These are phyloP conservation scores for Enteromius trimaculatus DNA, from an alignment of 2,797 vertebrate genomes.

Conservation along the genomic window DNA sequence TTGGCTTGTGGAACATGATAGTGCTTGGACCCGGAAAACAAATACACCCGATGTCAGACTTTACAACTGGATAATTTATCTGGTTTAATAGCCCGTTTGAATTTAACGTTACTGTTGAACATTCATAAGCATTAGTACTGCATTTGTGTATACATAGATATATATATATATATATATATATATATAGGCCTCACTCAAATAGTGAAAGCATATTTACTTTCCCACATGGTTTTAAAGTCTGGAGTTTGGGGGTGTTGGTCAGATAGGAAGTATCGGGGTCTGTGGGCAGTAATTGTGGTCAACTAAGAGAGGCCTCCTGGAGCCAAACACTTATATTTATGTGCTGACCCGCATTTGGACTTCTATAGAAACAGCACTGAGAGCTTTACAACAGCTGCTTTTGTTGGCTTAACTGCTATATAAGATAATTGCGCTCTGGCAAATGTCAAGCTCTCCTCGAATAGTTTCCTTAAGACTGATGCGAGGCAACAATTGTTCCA, in stretches of 20 bases:
- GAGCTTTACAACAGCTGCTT: constrained; percentile 47
- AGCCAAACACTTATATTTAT: constrained; percentile 25
- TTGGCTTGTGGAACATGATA: neutral
- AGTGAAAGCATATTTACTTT: constrained; percentile 12
- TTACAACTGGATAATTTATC: neutral
- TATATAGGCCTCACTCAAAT: neutral
- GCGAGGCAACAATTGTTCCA: constrained; percentile 43
- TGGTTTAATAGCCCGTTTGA: neutral
- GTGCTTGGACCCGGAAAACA: neutral
- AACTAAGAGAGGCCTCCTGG: constrained; percentile 15
- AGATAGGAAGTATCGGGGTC: constrained; percentile 51
- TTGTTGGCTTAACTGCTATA: constrained; percentile 49
- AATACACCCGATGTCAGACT: neutral
- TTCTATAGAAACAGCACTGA: constrained; percentile 28
- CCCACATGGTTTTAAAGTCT: constrained; percentile 16
- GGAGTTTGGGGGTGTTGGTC: constrained; percentile 33
- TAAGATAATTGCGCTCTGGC: constrained; percentile 45
- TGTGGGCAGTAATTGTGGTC: constrained; percentile 53
- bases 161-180: too few species aligned
- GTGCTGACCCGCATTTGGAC: constrained; percentile 49
- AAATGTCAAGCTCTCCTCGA: constrained; percentile 47
- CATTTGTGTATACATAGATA: neutral
- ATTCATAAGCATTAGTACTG: neutral
- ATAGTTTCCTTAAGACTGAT: constrained; percentile 36
- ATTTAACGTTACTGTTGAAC: neutral